Evolutionary conservation across 1,140 invertebrate species (phyloP).

Genomic region (Drosophila oshimai): DNA sequence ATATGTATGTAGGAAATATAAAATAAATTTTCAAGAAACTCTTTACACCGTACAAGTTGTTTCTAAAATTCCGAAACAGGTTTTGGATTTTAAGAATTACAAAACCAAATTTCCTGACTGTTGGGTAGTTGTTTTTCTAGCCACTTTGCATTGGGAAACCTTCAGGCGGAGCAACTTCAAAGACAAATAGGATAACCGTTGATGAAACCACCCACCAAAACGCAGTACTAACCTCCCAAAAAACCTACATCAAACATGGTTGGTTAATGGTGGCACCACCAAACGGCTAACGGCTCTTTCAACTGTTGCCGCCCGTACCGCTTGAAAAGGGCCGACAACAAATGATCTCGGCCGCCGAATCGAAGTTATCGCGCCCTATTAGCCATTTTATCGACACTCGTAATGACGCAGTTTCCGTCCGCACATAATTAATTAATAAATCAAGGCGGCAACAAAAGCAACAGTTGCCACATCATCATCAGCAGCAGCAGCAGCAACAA

Average conservation of each 20-base stretch:
- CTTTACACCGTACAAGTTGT: no score
- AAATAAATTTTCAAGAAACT: no score
- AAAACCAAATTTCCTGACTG: not conserved
- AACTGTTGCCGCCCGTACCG: conserved; percentile 48
- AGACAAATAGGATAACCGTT: conserved; percentile 19
- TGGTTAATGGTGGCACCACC: conserved; percentile 5
- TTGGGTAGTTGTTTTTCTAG: not conserved
- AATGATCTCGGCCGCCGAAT: conserved; percentile 50
- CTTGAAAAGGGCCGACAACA: conserved; percentile 48
- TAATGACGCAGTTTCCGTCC: conserved; percentile 68
- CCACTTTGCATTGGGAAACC: conserved; percentile 38
- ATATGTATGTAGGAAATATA: not conserved
- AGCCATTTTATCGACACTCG: conserved; percentile 61
- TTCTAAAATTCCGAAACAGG: not conserved
- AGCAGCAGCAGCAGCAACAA: conserved; percentile 9
- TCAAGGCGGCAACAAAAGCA: conserved; percentile 52
- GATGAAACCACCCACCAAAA: not conserved
- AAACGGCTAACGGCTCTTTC: conserved; percentile 40
- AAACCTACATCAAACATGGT: conserved; percentile 49
- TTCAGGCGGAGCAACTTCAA: conserved; percentile 54
- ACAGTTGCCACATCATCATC: conserved; percentile 58
- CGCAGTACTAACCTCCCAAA: conserved; percentile 4
- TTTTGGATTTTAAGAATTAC: not conserved
- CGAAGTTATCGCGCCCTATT: conserved; percentile 58
- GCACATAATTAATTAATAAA: conserved; percentile 80